phyloP scores from a whole-genome alignment of 2,888 invertebrate genomes.

The Harmothoe impar region DNA sequence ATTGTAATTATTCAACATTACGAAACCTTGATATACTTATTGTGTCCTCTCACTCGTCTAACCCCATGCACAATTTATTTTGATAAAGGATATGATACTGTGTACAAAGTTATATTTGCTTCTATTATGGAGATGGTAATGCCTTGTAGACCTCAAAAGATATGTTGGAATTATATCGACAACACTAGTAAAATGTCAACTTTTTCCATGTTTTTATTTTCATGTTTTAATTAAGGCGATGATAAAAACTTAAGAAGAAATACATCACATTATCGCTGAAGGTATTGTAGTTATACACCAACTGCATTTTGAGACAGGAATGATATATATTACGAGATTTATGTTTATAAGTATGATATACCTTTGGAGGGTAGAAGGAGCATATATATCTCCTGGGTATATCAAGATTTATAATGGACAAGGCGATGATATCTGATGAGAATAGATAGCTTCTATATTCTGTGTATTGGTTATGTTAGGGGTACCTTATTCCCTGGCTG shows the following conservation, averaged over 20 bases:
- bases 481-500: not conserved
- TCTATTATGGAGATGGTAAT: conserved; percentile 12
- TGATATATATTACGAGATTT: not conserved
- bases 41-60: conserved; percentile 37
- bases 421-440: not conserved
- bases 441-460: conserved; percentile 29
- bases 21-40: not conserved
- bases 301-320: not conserved
- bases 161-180: not conserved
- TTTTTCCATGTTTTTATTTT: not conserved
- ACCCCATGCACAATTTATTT: conserved; percentile 57
- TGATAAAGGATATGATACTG: conserved; percentile 30
- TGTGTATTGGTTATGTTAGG: conserved; percentile 21
- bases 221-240: not conserved
- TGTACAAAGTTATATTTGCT: conserved; percentile 54
- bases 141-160: conserved; percentile 17
- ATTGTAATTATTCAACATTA: too few relatives aligned
- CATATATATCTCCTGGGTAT: not conserved
- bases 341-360: not conserved
- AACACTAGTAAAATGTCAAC: not conserved
- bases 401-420: not conserved
- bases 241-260: not conserved
- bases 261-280: not conserved
- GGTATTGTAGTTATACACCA: not conserved
- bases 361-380: not conserved